phyloP scores from a whole-genome alignment of 2,888 invertebrate genomes.

The Reticulitermes lucifugus region DNA sequence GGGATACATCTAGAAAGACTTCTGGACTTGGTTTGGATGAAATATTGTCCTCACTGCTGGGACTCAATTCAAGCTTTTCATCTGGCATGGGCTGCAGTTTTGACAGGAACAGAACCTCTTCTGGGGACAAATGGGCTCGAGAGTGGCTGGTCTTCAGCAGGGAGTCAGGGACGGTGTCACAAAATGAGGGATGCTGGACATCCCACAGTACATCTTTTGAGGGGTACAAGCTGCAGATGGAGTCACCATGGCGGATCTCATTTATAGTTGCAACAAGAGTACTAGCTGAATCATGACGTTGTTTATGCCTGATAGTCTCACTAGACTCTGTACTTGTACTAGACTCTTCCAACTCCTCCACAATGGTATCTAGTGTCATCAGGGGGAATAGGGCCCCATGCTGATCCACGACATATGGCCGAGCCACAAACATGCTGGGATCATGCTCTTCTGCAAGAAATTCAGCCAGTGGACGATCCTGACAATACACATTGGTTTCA shows the following conservation, averaged over 20 bases:
- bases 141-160: constrained; percentile 55
- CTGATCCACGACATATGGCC: constrained; percentile 69
- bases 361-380: constrained; percentile 66
- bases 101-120: constrained; percentile 63
- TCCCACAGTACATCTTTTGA: constrained; percentile 49
- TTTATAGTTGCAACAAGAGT: constrained; percentile 74
- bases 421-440: constrained; percentile 66
- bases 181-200: constrained; percentile 3
- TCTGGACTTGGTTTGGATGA: not conserved
- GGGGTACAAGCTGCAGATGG: constrained; percentile 67
- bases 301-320: constrained; percentile 63
- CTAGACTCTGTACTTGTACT: constrained; percentile 54
- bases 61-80: constrained; percentile 57
- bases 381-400: constrained; percentile 67
- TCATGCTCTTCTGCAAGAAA: constrained; percentile 53
- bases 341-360: constrained; percentile 70
- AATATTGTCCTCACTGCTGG: constrained; percentile 16
- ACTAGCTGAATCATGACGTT: constrained; percentile 66
- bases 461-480: constrained; percentile 58
- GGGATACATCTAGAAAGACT: constrained; percentile 10
- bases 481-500: constrained; percentile 54
- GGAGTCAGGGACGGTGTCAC: not conserved
- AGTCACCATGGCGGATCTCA: constrained; percentile 70
- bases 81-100: constrained; percentile 61
- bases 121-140: constrained; percentile 66